Percentiles rank a stretch among this genome's conserved stretches.
Conservation (phyloP, 2,888 invertebrate genomes). For the Eulithis prunata region DNA sequence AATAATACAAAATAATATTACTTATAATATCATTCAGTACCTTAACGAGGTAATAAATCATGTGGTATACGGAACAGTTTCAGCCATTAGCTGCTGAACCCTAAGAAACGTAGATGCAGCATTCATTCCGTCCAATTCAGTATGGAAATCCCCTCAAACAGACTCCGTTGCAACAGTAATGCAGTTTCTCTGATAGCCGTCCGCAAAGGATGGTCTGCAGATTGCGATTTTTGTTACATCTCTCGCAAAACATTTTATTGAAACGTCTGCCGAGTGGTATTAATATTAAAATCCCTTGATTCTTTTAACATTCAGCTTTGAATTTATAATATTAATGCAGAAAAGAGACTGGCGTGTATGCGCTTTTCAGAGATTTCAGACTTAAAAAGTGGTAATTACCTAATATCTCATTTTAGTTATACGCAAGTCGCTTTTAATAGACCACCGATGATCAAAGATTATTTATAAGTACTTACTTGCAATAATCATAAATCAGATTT, state of each 20-base stretch:
- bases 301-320: not conserved
- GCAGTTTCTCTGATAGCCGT: conserved; percentile 20
- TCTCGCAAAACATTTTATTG: conserved; percentile 4
- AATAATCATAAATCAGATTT: no score
- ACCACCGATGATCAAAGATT: no score
- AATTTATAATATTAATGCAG: not conserved
- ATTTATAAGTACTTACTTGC: no score
- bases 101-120: conserved; percentile 8
- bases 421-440: no score
- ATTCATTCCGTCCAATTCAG: conserved; percentile 22
- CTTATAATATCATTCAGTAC: no score
- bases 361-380: not conserved
- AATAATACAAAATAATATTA: no score
- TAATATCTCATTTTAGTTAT: no score
- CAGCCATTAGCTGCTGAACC: not conserved
- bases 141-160: conserved; percentile 28
- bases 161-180: conserved; percentile 27
- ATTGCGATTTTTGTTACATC: conserved; percentile 1
- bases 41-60: not conserved
- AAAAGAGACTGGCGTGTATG: not conserved
- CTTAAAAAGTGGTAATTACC: no score
- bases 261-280: not conserved
- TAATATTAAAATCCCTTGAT: not conserved
- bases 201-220: conserved; percentile 13
- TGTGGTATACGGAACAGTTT: not conserved